Evolutionary conservation across 2,888 invertebrate species (phyloP).

Genomic region (Tetranychus piercei): DNA sequence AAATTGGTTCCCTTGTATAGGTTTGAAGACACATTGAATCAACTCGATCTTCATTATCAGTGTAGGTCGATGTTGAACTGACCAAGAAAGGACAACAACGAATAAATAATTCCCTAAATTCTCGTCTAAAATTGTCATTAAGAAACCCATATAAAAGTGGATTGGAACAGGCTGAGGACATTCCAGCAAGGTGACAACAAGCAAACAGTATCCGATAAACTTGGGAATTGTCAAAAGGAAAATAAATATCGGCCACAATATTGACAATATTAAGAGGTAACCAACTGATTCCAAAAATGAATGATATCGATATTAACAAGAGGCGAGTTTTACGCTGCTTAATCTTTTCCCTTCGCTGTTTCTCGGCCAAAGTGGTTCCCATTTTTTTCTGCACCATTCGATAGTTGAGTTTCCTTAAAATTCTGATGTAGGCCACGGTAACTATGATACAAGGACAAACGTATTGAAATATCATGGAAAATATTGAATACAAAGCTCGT

Average conservation of each 20-base stretch:
- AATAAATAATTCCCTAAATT: slow-evolving; percentile 49
- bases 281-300: slow-evolving; percentile 77
- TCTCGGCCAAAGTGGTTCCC: slow-evolving; percentile 26
- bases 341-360: slow-evolving; percentile 37
- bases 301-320: slow-evolving; percentile 63
- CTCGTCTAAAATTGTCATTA: slow-evolving; percentile 78
- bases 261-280: slow-evolving; percentile 73
- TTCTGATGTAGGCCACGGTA: slow-evolving; percentile 58
- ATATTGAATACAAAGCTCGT: slow-evolving; percentile 58
- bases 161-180: slow-evolving; percentile 78
- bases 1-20: not conserved
- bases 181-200: slow-evolving; percentile 48
- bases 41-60: not conserved
- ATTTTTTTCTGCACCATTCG: slow-evolving; percentile 36
- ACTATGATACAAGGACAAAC: slow-evolving; percentile 63
- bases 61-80: not conserved
- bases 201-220: slow-evolving; percentile 37
- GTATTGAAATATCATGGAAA: slow-evolving; percentile 65
- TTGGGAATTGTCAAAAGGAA: slow-evolving; percentile 23
- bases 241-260: slow-evolving; percentile 49
- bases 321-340: slow-evolving; percentile 64
- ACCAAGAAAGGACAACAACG: not conserved
- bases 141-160: slow-evolving; percentile 79
- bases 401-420: slow-evolving; percentile 54
- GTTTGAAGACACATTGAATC: not conserved